A percentile compares a stretch with the other conserved stretches of the same genome.
These are phyloP conservation scores for Lagodon rhomboides DNA, from an alignment of 2,797 vertebrate species.

Conservation along the genomic window DNA sequence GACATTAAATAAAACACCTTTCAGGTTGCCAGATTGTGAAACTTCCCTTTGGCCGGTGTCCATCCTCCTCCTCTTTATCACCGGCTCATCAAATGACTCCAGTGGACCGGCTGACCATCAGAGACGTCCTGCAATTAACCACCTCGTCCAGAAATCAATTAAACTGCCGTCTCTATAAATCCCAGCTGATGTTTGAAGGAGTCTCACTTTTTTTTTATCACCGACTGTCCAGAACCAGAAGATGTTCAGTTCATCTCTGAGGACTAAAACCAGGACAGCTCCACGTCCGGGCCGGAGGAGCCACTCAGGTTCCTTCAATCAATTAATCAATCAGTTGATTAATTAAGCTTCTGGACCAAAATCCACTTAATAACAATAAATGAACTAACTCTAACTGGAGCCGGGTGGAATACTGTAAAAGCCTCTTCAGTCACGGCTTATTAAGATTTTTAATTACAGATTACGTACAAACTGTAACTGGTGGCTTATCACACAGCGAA, in stretches of 20 bases:
- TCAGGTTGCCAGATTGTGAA: slow-evolving; percentile 14
- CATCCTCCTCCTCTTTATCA: background rate
- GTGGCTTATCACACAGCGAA: background rate
- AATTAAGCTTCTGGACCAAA: background rate
- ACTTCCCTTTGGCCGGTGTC: background rate
- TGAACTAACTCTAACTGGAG: background rate
- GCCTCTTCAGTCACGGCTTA: background rate
- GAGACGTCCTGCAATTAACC: background rate
- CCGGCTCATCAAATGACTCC: background rate
- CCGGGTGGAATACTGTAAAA: background rate
- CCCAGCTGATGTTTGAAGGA: background rate
- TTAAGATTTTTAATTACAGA: background rate
- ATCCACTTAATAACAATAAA: background rate
- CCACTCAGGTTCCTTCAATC: no score
- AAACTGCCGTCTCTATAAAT: background rate
- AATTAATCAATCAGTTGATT: background rate
- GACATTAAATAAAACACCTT: background rate
- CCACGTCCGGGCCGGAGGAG: background rate
- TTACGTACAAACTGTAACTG: background rate
- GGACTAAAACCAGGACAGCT: no score
- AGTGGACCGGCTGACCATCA: background rate
- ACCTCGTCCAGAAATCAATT: background rate
- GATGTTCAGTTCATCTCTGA: background rate
- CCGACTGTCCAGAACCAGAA: background rate
- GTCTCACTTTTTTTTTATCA: background rate